Base-by-base conservation (phyloP, 2,888 invertebrate genomes). In the Acleris holmiana region DNA sequence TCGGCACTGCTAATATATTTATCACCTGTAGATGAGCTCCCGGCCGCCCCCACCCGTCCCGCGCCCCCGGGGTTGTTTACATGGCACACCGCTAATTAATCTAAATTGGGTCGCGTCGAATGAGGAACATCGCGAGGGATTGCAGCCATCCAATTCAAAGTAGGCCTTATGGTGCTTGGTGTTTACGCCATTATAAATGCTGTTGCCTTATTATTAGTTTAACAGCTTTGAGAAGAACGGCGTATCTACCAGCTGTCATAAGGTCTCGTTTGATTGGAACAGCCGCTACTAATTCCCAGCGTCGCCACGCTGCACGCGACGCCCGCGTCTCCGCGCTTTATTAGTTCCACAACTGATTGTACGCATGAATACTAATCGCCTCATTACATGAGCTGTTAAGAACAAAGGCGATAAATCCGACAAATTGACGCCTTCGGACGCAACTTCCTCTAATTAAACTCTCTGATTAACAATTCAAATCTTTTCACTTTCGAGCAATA, bases 41-140 rank as follows among this genome's bases (percentile, higher is more conserved):
- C 29, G 21, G 19, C 23, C 19, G 35, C 40, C 18, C 25, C n/a
- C 17, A 48, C 15, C 40, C 29, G 5, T 21, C 21, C 17, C n/a
- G 10, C 44, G 51, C 58, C 53, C 46, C 19, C 44, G 61, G 41
- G 41, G 66, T 66, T 66, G 66, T 66, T 66, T 56, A 66, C 66
- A 66, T 35, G 56, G 56, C 53, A 19, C 65, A 21, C 67, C 48
- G 18, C 57, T 63, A 67, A 67, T 67, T 67, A 67, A 67, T 67
- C 67, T 67, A 67, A 67, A 67, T 67, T 67, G 63, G 67, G 67
- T 67, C 59, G 58, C 63, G 49, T 48, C 58, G 35, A 19, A 18
- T 46, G 62, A 72, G 74, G 65, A 72, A 73, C 65, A 73, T 74
- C 64, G 69, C 72, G 67, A 69, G 71, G 73, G 73, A 74, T 35